Conservation (phyloP, 2,888 invertebrate genomes). For the Nomada goodeniana region DNA sequence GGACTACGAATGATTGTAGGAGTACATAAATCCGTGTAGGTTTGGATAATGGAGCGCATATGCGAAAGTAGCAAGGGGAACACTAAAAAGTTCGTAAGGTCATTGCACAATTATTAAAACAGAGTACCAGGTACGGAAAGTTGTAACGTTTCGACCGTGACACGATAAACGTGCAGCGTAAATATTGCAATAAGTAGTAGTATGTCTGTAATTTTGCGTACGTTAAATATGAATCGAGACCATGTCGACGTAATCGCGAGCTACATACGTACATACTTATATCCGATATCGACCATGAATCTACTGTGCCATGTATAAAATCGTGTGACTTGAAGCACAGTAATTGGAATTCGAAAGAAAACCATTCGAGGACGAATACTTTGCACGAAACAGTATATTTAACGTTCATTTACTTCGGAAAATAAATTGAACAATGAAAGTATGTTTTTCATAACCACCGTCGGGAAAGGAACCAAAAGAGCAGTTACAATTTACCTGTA, state of each 20-base stretch:
- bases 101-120: not conserved
- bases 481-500: not conserved
- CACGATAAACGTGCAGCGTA: conserved; percentile 27
- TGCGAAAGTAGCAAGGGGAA: not conserved
- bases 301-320: not conserved
- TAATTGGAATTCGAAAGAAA: not conserved
- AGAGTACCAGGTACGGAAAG: conserved; percentile 8
- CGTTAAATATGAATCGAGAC: conserved; percentile 8
- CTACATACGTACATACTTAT: conserved; percentile 20
- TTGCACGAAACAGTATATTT: no score
- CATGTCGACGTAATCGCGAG: not conserved
- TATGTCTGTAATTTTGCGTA: conserved; percentile 3
- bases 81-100: not conserved
- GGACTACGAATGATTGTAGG: no score
- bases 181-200: conserved; percentile 38
- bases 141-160: conserved; percentile 45
- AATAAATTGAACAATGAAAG: not conserved
- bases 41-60: not conserved
- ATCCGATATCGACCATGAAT: conserved; percentile 35
- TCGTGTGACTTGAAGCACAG: not conserved
- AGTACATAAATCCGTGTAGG: not conserved
- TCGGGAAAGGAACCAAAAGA: not conserved
- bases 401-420: no score
- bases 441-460: not conserved
- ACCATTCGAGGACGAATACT: no score